A percentile compares a stretch with the other conserved stretches of the same genome.
phyloP scores from a whole-genome alignment of 2,113 vertebrate genomes.

The Anseranas semipalmata region DNA sequence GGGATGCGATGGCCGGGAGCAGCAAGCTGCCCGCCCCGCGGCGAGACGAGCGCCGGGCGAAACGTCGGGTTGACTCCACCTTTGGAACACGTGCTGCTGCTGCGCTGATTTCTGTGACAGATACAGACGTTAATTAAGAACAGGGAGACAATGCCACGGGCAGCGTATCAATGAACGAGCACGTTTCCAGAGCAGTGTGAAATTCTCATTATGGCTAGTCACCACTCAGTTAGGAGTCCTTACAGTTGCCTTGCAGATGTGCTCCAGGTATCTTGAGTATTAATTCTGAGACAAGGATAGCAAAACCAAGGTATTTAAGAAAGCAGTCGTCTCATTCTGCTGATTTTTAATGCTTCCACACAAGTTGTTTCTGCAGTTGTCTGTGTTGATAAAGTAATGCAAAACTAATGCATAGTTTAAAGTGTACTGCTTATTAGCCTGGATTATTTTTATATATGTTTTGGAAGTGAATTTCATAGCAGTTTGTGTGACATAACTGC shows the following conservation, averaged over 20 bases:
- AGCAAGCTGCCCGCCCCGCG: neutral
- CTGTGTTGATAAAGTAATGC: neutral
- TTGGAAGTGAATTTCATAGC: neutral
- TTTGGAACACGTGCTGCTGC: rapidly evolving
- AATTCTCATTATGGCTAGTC: neutral
- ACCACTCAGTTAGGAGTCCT: neutral
- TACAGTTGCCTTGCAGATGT: neutral
- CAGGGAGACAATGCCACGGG: rapidly evolving
- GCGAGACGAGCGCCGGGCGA: neutral
- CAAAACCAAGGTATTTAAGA: neutral
- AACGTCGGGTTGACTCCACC: neutral
- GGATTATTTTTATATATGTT: neutral
- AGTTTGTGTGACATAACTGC: neutral
- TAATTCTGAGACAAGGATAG: neutral
- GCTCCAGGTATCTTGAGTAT: neutral
- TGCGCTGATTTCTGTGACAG: neutral
- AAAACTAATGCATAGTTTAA: neutral
- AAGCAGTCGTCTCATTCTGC: neutral
- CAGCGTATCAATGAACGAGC: rapidly evolving
- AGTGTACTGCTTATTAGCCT: neutral
- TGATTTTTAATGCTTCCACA: neutral
- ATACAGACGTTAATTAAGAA: rapidly evolving
- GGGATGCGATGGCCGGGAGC: neutral
- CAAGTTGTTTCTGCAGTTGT: neutral
- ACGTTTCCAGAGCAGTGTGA: rapidly evolving